Percentiles rank a stretch among this genome's conserved stretches.
These are phyloP conservation scores for Archips crataeganus DNA, from an alignment of 2,888 invertebrate species.

Conservation along the genomic window DNA sequence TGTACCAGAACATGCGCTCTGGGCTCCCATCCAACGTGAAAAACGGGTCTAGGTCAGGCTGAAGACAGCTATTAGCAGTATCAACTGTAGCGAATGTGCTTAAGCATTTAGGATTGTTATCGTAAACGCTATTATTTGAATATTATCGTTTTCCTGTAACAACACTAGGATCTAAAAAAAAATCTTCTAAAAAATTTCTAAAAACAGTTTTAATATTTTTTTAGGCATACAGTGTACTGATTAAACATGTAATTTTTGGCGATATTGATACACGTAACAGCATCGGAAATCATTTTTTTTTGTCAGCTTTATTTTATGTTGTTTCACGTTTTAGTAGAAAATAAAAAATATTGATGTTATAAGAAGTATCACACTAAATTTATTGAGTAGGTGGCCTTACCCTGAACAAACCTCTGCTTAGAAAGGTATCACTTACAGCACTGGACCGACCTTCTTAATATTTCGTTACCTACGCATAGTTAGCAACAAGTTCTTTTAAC, in stretches of 20 bases:
- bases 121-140: neutral
- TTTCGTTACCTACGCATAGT: constrained; percentile 63
- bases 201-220: no score
- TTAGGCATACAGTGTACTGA: no score
- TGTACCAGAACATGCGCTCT: constrained; percentile 57
- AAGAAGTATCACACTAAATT: constrained; percentile 9
- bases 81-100: constrained; percentile 9
- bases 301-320: no score
- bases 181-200: no score
- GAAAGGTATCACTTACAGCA: constrained; percentile 62
- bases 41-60: constrained; percentile 74
- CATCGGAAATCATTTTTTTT: no score
- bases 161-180: neutral
- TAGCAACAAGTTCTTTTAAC: constrained; percentile 47
- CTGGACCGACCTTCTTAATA: constrained; percentile 60
- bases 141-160: constrained; percentile 1
- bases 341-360: neutral
- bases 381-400: constrained; percentile 32
- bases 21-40: constrained; percentile 73
- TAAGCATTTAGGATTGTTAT: constrained; percentile 15
- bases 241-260: no score
- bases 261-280: no score
- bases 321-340: no score
- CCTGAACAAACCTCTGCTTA: constrained; percentile 49
- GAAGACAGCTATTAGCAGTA: constrained; percentile 44